These are phyloP conservation scores for Cryptus armator DNA, from an alignment of 2,888 invertebrate genomes.

Conservation along the genomic window DNA sequence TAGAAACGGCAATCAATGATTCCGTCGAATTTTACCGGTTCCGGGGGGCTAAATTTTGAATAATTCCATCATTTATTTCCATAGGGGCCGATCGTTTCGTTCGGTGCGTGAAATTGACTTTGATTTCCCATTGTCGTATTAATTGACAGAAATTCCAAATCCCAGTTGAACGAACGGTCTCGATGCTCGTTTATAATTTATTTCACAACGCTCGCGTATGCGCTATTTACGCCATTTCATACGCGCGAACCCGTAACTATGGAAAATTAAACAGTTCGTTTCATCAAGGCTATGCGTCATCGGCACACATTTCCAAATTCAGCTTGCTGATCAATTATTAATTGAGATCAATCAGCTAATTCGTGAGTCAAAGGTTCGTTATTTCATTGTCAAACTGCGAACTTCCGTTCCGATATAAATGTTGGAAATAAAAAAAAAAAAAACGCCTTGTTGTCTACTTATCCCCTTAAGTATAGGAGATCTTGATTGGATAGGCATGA, in stretches of 20 bases:
- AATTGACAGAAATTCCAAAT: neutral
- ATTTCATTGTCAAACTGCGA: neutral
- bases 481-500: slow-evolving; percentile 25
- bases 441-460: neutral
- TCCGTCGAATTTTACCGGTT: slow-evolving; percentile 1
- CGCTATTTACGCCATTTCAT: slow-evolving; percentile 3
- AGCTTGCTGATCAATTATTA: neutral
- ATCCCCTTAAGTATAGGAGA: neutral
- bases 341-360: neutral
- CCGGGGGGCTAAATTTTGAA: neutral
- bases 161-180: neutral
- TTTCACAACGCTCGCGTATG: neutral
- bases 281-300: neutral
- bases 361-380: neutral
- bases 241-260: neutral
- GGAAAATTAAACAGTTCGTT: slow-evolving; percentile 4
- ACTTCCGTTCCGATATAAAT: too few relatives aligned
- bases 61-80: slow-evolving; percentile 18
- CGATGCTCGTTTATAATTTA: slow-evolving; percentile 11
- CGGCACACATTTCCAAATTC: neutral
- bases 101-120: slow-evolving; percentile 26
- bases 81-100: slow-evolving; percentile 5
- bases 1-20: neutral
- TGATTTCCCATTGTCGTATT: slow-evolving; percentile 16
- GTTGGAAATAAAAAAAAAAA: too few relatives aligned